Evolutionary conservation across 2,888 invertebrate genomes (phyloP).

Genomic region (Sarcophaga variegata): DNA sequence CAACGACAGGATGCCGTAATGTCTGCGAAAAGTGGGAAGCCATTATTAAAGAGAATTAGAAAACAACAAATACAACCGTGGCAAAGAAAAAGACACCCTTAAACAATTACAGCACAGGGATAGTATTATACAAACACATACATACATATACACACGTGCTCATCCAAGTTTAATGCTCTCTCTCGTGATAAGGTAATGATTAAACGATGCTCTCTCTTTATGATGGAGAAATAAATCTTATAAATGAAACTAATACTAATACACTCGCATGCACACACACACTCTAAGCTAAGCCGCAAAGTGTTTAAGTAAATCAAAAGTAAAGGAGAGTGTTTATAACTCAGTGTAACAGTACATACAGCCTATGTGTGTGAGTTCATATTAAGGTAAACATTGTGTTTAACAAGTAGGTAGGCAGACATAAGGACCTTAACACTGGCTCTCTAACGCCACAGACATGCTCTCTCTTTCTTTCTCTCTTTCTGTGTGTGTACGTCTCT

Average conservation of each 20-base stretch:
- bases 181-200: background rate
- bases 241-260: constrained; percentile 1
- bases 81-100: constrained; percentile 43
- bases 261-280: background rate
- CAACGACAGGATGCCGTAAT: constrained; percentile 43
- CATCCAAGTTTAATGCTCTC: background rate
- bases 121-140: constrained; percentile 1
- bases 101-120: constrained; percentile 20
- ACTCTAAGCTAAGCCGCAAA: constrained; percentile 15
- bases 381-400: constrained; percentile 43
- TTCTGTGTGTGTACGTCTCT: background rate
- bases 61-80: constrained; percentile 26
- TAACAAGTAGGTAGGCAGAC: constrained; percentile 63
- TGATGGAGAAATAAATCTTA: too few species aligned
- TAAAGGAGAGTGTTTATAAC: constrained; percentile 25
- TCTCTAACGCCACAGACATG: too few species aligned
- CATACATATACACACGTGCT: background rate
- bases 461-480: constrained; percentile 2
- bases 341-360: background rate
- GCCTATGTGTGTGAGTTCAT: background rate
- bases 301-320: background rate
- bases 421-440: constrained; percentile 65
- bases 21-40: constrained; percentile 64
- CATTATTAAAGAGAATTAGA: constrained; percentile 52
- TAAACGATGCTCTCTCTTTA: too few species aligned